These are phyloP conservation scores for Ascaphus truei DNA, from an alignment of 2,113 vertebrate genomes.

Conservation along the genomic window DNA sequence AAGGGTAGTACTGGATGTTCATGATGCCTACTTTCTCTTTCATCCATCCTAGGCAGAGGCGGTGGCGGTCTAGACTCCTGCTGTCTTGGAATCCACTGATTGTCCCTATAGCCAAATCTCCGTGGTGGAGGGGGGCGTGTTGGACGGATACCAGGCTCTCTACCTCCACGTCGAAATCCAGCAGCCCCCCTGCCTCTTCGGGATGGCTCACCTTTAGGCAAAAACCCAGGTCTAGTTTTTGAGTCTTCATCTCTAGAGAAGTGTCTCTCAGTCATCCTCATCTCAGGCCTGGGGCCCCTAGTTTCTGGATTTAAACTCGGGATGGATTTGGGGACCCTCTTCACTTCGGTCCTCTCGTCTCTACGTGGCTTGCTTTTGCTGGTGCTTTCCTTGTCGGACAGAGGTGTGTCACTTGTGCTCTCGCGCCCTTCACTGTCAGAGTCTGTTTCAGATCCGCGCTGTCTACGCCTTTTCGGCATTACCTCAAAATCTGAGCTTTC, in stretches of 20 bases:
- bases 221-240: conserved; percentile 86
- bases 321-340: conserved; percentile 56
- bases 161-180: conserved; percentile 77
- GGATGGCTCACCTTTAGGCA: conserved; percentile 91
- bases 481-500: conserved; percentile 97
- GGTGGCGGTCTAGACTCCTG: conserved; percentile 71
- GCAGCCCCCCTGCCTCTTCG: conserved; percentile 87
- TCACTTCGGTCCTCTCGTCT: conserved; percentile 64
- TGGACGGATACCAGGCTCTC: conserved; percentile 74
- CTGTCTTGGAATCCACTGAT: conserved; percentile 88
- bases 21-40: conserved; percentile 61
- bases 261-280: conserved; percentile 57
- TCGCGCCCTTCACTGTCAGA: conserved; percentile 94
- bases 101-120: conserved; percentile 74
- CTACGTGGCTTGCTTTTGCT: conserved; percentile 77
- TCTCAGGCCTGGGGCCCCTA: conserved; percentile 56
- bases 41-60: conserved; percentile 62
- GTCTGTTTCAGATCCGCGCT: conserved; percentile 90
- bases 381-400: conserved; percentile 86
- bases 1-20: conserved; percentile 60
- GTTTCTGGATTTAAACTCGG: conserved; percentile 61
- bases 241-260: conserved; percentile 74
- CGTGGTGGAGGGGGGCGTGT: conserved; percentile 78
- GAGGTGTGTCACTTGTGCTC: conserved; percentile 89
- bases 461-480: conserved; percentile 85